Evolutionary conservation across 2,797 vertebrate species (phyloP), one percentile per base, ranked within the genome.

Genomic region (Taeniopygia guttata): DNA sequence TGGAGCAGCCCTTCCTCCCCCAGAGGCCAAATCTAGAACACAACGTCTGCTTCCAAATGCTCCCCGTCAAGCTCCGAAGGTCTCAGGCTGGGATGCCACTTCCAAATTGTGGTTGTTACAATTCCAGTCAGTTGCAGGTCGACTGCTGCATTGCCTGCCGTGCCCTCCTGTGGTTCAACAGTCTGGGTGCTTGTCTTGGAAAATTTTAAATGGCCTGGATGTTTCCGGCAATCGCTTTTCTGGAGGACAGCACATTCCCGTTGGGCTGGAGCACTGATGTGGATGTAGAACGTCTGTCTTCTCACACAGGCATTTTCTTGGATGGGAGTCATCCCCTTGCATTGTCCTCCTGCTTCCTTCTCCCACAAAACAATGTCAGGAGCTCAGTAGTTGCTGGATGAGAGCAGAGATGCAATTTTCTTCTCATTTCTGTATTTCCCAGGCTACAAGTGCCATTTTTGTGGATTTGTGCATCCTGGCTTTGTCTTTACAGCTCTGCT

Each of bases 281-380:
- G 58, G 63, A 20, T 75, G 52, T 56, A 9, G 73, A 68, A 49
- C 0, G 79, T 95, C 82, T 67, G 79, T 93, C 95, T 94, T 92
- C 79, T 85, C 60, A 56, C 30, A 11, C 5, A 72, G 93, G 86
- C 94, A 77, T 93, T 96, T 96, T 95, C 91, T 96, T 96, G 94
- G 94, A 95, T 81, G 77, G 77, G 77, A 95, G 22, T 95, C 84
- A 93, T 93, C 89, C 67, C 89, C 94, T 95, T 95, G 84, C 8
- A 0, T 51, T 69, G 67, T 89, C 92, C 87, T 96, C 52, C 60
- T 66, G 48, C 75, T 85, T 83, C 43, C 60, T 85, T 90, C 76
- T 92, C 68, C 75, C 59, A 12, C 0, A 7, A 6, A 84, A 55
- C 67, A 30, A 2, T 25, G 26, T 9, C 76, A 55, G 25, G 20